Evolutionary conservation across 1,140 invertebrate genomes (phyloP), one percentile per base, ranked within the genome.

Genomic region (Diploscapter pachys): DNA sequence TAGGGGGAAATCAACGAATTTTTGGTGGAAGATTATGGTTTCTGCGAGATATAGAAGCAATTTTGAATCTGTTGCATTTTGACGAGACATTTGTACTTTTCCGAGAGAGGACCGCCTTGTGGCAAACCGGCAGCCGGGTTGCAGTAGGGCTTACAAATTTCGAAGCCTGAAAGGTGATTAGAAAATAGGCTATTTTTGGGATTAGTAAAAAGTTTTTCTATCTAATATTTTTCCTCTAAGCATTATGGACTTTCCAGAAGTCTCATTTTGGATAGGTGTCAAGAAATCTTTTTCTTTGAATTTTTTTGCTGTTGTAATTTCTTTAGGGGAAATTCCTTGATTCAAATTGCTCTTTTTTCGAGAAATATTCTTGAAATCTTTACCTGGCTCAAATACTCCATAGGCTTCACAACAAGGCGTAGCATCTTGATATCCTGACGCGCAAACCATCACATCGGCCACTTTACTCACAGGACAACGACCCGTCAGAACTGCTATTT

Each of bases 81-180:
- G 51, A 81, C 80, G 9, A 85, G 72, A 63, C 83, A 85, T 49
- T 78, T 78, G 73, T 85, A 85, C 66, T 85, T 85, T 55, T 85
- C 83, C 2, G 75, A 78, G n/a, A 84, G 73, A 80, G 81, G 85
- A 56, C 84, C 83, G 53, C 82, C 81, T 56, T 84, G 80, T 8
- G 83, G 83, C 48, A 85, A 77, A 6, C 83, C 83, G 31, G 79
- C 83, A 5, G 84, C 72, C 6, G 83, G 83, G 56, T 85, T 85
- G 72, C 83, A 85, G 59, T 85, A 85, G n/a, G 83, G 83, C 51
- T 83, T 79, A 64, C 83, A 85, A n/a, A 85, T 83, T 56, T 85
- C 83, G 56, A 82, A 85, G 50, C 83, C 83, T 31, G 31, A 31
- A 31, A 31, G 31, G 31, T 64, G 5, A 13, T 31, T 31, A 31